These are phyloP conservation scores for Schizothorax lantsangensis DNA, from an alignment of 2,797 vertebrate species.

Conservation along the genomic window DNA sequence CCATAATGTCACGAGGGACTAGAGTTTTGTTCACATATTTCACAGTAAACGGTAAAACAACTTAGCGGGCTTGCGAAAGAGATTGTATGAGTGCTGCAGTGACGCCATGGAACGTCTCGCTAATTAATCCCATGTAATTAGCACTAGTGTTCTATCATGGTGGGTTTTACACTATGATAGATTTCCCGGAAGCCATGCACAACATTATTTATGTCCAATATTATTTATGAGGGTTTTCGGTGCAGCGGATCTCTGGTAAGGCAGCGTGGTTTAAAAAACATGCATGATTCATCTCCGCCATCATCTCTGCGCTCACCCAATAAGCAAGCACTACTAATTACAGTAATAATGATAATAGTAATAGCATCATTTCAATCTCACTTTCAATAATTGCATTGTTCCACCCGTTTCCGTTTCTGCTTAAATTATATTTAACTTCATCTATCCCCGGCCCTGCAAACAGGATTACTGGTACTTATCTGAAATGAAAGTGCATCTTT, in stretches of 20 bases:
- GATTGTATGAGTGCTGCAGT: slow-evolving; percentile 48
- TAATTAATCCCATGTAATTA: slow-evolving; percentile 77
- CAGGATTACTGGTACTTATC: slow-evolving; percentile 86
- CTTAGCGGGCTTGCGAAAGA: slow-evolving; percentile 32
- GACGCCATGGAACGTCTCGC: slow-evolving; percentile 55
- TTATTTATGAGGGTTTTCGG: slow-evolving; percentile 10
- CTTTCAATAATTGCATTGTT: slow-evolving; percentile 85
- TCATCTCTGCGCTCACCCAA: slow-evolving; percentile 60
- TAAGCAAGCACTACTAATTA: slow-evolving; percentile 68
- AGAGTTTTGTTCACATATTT: slow-evolving; percentile 63
- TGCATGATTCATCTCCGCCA: slow-evolving; percentile 58
- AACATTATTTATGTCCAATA: slow-evolving; percentile 1
- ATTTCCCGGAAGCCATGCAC: slow-evolving; percentile 68
- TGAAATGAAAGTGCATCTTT: slow-evolving; percentile 86
- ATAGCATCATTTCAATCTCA: slow-evolving; percentile 83
- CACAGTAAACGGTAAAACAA: slow-evolving; percentile 63
- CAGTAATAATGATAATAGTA: slow-evolving; percentile 81
- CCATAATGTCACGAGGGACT: slow-evolving; percentile 61
- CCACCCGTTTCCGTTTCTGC: slow-evolving; percentile 80
- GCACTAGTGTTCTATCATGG: slow-evolving; percentile 59
- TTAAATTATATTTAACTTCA: slow-evolving; percentile 85
- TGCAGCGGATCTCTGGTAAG: neutral
- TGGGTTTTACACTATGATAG: slow-evolving; percentile 66
- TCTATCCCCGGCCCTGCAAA: slow-evolving; percentile 78
- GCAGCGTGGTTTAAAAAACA: slow-evolving; percentile 52